These are phyloP conservation scores for Dermatemys mawii DNA, from an alignment of 2,113 vertebrate genomes.

Conservation along the genomic window DNA sequence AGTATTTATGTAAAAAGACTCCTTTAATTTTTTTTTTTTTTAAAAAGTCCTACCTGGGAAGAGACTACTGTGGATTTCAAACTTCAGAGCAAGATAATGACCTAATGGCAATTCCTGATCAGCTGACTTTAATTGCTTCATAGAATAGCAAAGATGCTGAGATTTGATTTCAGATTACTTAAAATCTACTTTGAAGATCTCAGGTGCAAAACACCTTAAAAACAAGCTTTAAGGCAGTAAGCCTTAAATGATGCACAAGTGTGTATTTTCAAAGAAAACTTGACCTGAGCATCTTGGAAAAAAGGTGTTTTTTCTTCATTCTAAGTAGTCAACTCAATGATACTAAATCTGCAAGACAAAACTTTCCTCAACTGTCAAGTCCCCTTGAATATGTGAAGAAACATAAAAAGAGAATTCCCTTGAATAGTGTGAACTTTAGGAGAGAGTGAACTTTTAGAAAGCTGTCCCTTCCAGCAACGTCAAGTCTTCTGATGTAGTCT, in stretches of 20 bases:
- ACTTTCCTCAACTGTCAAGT: neutral
- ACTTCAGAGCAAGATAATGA: no score
- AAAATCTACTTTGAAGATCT: neutral
- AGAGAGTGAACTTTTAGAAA: constrained; percentile 10
- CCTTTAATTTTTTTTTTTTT: no score
- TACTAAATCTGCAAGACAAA: neutral
- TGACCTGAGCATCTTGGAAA: neutral
- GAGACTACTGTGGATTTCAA: no score
- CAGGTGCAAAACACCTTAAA: neutral
- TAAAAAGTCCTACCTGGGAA: no score
- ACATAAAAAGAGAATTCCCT: neutral
- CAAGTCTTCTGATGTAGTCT: neutral
- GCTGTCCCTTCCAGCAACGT: neutral
- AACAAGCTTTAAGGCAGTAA: neutral
- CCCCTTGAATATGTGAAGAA: neutral
- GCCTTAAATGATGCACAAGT: neutral
- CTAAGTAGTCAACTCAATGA: neutral
- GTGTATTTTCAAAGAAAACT: neutral
- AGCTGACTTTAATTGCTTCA: no score
- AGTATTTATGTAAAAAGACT: no score
- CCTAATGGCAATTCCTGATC: no score
- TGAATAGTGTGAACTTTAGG: neutral
- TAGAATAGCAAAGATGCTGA: neutral
- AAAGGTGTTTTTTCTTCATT: neutral
- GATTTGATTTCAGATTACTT: neutral